These are phyloP conservation scores for Mesitornis unicolor DNA, from an alignment of 2,113 vertebrate genomes.

Conservation along the genomic window DNA sequence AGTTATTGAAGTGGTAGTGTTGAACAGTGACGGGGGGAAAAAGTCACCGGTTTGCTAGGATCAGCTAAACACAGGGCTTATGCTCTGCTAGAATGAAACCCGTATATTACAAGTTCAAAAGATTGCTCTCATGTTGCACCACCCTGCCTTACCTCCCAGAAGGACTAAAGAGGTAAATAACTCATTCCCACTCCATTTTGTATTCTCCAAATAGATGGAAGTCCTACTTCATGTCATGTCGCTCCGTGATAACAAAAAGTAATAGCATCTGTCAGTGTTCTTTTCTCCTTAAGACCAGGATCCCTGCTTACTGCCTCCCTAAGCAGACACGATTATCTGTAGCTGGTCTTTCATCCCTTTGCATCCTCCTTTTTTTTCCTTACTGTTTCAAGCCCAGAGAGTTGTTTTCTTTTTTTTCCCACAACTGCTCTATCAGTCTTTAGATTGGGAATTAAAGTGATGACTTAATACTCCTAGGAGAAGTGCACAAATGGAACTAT, in stretches of 20 bases:
- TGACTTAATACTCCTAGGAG: constrained; percentile 10
- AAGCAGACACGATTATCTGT: neutral
- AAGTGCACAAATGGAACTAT: neutral
- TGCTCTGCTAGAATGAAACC: neutral
- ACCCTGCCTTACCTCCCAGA: neutral
- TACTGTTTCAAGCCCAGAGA: neutral
- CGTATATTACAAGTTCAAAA: neutral
- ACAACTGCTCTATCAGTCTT: neutral
- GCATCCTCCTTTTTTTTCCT: neutral
- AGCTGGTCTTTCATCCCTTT: neutral
- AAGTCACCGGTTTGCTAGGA: neutral
- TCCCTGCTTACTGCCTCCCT: neutral
- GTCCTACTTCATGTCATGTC: neutral
- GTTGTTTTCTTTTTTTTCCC: neutral
- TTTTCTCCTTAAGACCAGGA: neutral
- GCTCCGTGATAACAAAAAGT: neutral
- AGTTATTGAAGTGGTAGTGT: neutral
- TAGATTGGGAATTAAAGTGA: neutral
- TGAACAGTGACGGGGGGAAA: neutral
- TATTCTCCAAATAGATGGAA: neutral
- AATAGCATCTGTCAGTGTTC: neutral
- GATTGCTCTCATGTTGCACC: neutral
- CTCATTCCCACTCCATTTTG: neutral
- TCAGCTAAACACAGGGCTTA: neutral
- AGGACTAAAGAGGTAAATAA: neutral